Conservation (phyloP, 2,797 vertebrate species). For the Fratercula arctica region DNA sequence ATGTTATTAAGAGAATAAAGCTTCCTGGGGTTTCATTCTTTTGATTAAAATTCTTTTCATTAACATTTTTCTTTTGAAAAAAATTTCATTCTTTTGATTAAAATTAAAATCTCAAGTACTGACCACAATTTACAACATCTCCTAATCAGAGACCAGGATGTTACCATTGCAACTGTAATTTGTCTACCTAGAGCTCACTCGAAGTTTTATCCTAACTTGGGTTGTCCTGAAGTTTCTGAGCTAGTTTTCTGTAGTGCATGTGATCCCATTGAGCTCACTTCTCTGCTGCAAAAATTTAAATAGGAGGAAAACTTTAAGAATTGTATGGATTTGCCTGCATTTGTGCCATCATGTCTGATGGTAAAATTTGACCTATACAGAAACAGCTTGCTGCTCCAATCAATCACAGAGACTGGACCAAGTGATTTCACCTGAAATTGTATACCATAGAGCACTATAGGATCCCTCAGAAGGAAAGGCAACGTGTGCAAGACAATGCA, state of each 20-base stretch:
- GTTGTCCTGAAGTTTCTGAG: background rate
- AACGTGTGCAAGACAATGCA: background rate
- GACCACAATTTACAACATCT: background rate
- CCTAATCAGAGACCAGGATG: background rate
- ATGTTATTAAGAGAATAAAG: background rate
- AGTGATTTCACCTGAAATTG: background rate
- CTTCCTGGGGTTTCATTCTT: background rate
- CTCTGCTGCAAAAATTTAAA: background rate
- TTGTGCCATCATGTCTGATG: background rate
- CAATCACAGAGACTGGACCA: background rate
- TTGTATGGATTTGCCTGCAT: background rate
- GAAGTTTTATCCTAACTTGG: background rate
- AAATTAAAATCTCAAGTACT: background rate
- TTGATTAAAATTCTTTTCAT: background rate
- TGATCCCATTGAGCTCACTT: background rate
- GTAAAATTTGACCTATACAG: background rate
- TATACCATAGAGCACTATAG: background rate
- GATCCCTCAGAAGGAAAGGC: background rate
- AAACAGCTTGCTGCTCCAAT: background rate
- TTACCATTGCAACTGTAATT: background rate
- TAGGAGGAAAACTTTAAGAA: background rate
- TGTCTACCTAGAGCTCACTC: background rate
- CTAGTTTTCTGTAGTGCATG: background rate
- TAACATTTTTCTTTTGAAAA: background rate
- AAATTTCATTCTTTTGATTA: background rate